phyloP scores from a whole-genome alignment of 2,113 vertebrate genomes.

The Corydoras maculifer region DNA sequence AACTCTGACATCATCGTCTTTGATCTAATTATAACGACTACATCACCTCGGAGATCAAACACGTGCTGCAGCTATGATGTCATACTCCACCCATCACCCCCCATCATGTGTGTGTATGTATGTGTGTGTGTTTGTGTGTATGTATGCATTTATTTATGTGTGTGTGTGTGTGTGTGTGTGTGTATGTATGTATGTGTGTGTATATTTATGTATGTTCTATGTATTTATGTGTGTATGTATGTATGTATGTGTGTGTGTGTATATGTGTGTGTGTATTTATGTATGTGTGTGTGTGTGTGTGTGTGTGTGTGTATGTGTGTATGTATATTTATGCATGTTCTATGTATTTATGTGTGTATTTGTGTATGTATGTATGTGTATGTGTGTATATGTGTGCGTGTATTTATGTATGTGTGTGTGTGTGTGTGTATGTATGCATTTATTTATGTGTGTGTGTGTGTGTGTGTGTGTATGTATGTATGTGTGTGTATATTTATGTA shows the following conservation, averaged over 20 bases:
- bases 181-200: too few relatives aligned
- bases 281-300: slow-evolving; percentile 3
- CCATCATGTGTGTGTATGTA: too few relatives aligned
- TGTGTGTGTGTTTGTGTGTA: too few relatives aligned
- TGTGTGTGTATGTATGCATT: not conserved
- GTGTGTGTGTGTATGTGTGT: not conserved
- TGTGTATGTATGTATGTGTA: not conserved
- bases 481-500: too few relatives aligned
- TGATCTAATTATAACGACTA: too few relatives aligned
- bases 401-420: slow-evolving; percentile 1
- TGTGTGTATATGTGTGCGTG: not conserved
- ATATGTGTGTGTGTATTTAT: slow-evolving; percentile 36
- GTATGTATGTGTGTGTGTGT: not conserved
- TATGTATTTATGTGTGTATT: too few relatives aligned
- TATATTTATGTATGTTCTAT: not conserved
- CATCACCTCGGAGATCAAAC: too few relatives aligned
- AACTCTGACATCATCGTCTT: too few relatives aligned
- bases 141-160: not conserved
- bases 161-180: slow-evolving; percentile 7
- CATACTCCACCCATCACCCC: too few relatives aligned
- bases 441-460: not conserved
- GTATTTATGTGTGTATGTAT: too few relatives aligned
- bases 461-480: slow-evolving; percentile 39
- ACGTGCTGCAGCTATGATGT: too few relatives aligned
- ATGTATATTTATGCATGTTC: too few relatives aligned